Percentiles rank a stretch among this genome's conserved stretches.
Evolutionary conservation across 2,113 vertebrate species (phyloP).

Genomic region (Sebastes schlegelii): DNA sequence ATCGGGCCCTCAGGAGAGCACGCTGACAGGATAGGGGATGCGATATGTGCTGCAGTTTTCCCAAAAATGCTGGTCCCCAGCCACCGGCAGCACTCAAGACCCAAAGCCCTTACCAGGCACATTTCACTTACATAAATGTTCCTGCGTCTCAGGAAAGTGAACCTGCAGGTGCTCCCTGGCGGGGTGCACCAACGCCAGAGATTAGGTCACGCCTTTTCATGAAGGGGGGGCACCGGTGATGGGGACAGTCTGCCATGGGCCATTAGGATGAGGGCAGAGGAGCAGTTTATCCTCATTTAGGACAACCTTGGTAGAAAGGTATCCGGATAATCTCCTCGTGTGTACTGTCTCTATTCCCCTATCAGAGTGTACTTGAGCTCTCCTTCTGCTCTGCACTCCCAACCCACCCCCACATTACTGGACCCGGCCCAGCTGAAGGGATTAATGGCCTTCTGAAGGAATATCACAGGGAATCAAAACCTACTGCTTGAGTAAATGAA

Average conservation of each 20-base stretch:
- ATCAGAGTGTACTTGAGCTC: constrained; percentile 58
- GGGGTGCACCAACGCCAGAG: constrained; percentile 9
- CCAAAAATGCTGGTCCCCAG: constrained; percentile 25
- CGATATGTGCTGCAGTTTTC: constrained; percentile 32
- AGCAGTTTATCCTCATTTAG: constrained; percentile 56
- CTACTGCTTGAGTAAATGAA: constrained; percentile 25
- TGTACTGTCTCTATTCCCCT: constrained; percentile 17
- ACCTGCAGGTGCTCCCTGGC: constrained; percentile 32
- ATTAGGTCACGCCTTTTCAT: constrained; percentile 44
- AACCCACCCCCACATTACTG: constrained; percentile 36
- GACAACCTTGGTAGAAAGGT: constrained; percentile 60
- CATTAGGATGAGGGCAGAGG: constrained; percentile 39
- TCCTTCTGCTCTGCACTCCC: constrained; percentile 58
- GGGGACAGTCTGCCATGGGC: constrained; percentile 42
- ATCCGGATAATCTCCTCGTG: constrained; percentile 39
- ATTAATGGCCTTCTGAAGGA: constrained; percentile 64
- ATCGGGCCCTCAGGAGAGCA: constrained; percentile 62
- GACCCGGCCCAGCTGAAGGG: constrained; percentile 54
- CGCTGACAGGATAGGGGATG: constrained; percentile 65
- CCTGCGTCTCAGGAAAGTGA: constrained; percentile 40
- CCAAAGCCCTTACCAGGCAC: constrained; percentile 56
- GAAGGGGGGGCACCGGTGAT: not conserved
- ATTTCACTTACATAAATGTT: constrained; percentile 66
- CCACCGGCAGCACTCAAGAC: constrained; percentile 54
- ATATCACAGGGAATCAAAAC: constrained; percentile 49